Conservation (phyloP, 2,113 vertebrate genomes). For the Tachuris rubrigastra region DNA sequence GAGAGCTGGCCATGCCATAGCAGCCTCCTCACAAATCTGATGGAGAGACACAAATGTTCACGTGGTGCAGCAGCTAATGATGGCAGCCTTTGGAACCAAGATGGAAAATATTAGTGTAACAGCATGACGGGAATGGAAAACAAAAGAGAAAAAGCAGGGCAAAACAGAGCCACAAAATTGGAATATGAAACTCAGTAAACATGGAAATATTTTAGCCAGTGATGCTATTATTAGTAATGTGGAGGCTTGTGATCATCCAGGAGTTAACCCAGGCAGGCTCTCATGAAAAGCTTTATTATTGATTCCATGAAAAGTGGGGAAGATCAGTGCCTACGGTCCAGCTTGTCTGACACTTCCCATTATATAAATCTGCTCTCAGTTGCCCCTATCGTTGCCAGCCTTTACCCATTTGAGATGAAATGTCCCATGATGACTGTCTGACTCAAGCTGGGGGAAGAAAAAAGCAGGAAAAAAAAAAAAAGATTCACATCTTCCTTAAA, state of each 20-base stretch:
- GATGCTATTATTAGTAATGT: not conserved
- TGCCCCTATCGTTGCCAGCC: not conserved
- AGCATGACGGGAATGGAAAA: conserved; percentile 39
- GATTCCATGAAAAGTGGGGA: not conserved
- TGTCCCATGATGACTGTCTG: not conserved
- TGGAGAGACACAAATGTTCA: conserved; percentile 36
- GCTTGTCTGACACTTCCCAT: not conserved
- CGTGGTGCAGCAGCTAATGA: conserved; percentile 34
- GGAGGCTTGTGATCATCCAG: not conserved
- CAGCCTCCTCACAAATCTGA: conserved; percentile 29
- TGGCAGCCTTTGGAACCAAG: conserved; percentile 53
- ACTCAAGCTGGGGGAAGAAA: not conserved
- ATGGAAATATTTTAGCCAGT: not conserved
- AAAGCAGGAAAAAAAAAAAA: not conserved
- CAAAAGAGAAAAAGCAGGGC: not conserved
- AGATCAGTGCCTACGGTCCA: not conserved
- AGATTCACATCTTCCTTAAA: not conserved
- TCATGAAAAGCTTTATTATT: not conserved
- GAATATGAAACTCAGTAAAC: not conserved
- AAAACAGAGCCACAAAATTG: not conserved
- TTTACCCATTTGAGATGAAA: not conserved
- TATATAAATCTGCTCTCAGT: not conserved
- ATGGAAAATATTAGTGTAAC: conserved; percentile 66
- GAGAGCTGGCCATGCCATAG: conserved; percentile 21
- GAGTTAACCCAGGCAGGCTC: not conserved